These are phyloP conservation scores for Cephonodes hylas DNA, from an alignment of 2,888 invertebrate species.

Conservation along the genomic window DNA sequence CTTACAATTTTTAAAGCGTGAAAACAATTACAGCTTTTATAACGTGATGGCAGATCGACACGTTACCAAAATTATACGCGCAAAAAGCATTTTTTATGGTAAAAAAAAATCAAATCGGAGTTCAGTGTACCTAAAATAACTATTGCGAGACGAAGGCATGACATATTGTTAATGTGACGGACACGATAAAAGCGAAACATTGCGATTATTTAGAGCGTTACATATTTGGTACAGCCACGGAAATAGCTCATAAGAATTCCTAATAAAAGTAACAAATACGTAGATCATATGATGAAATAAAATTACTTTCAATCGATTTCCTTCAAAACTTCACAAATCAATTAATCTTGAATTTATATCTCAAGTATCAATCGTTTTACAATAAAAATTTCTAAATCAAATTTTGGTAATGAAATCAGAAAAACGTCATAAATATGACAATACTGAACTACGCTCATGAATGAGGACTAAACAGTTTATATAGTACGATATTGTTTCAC, in stretches of 20 bases:
- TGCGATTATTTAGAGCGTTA: not conserved
- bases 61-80: not conserved
- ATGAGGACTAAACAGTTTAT: no score
- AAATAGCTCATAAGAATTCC: not conserved
- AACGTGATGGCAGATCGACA: not conserved
- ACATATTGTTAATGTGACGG: conserved; percentile 23
- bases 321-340: no score
- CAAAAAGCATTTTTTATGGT: not conserved
- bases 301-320: no score
- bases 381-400: no score
- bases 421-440: no score
- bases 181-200: not conserved
- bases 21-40: conserved; percentile 10
- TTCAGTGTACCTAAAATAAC: not conserved
- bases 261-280: not conserved
- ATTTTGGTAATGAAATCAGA: no score
- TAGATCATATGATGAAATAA: no score
- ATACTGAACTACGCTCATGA: no score
- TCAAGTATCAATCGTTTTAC: no score
- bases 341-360: no score
- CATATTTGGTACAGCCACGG: no score
- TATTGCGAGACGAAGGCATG: conserved; percentile 16
- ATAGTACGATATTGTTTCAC: no score
- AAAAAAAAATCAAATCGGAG: not conserved
- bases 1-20: conserved; percentile 3